A percentile compares a stretch with the other conserved stretches of the same genome.
phyloP scores from a whole-genome alignment of 2,888 invertebrate genomes.

The Cheilosia urbana region DNA sequence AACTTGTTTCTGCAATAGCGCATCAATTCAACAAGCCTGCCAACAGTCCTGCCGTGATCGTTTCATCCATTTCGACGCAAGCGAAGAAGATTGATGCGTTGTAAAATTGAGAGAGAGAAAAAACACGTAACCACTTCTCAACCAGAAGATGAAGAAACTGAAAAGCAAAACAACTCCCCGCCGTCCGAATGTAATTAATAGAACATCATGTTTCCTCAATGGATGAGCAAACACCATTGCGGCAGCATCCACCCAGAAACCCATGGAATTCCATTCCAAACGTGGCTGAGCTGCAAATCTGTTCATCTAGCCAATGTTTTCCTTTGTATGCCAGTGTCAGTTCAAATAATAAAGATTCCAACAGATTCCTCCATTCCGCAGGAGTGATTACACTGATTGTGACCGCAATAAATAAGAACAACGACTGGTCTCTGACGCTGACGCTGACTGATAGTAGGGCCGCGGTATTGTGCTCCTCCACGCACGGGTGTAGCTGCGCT shows the following conservation, averaged over 20 bases:
- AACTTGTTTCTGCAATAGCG: conserved; percentile 71
- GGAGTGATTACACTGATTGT: conserved; percentile 68
- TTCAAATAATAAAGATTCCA: conserved; percentile 66
- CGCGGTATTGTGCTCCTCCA: conserved; percentile 10
- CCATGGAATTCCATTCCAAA: conserved; percentile 46
- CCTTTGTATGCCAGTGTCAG: conserved; percentile 50
- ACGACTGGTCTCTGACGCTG: conserved; percentile 27
- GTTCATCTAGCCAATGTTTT: conserved; percentile 36
- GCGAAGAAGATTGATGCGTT: conserved; percentile 71
- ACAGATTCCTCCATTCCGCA: conserved; percentile 49
- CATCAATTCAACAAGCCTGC: conserved; percentile 65
- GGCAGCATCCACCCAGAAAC: conserved; percentile 22
- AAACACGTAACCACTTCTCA: neutral
- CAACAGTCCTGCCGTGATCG: conserved; percentile 63
- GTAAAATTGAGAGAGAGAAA: conserved; percentile 41
- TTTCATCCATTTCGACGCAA: conserved; percentile 68
- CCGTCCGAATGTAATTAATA: conserved; percentile 72
- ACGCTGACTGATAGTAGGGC: conserved; percentile 55
- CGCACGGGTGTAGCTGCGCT: neutral
- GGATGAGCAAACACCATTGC: conserved; percentile 69
- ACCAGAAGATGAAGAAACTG: conserved; percentile 6
- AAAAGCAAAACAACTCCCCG: conserved; percentile 43
- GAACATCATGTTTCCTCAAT: conserved; percentile 75
- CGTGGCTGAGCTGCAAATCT: conserved; percentile 1
- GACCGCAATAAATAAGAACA: conserved; percentile 69